Conservation (phyloP, 2,888 invertebrate species). For the Stramonita haemastoma region DNA sequence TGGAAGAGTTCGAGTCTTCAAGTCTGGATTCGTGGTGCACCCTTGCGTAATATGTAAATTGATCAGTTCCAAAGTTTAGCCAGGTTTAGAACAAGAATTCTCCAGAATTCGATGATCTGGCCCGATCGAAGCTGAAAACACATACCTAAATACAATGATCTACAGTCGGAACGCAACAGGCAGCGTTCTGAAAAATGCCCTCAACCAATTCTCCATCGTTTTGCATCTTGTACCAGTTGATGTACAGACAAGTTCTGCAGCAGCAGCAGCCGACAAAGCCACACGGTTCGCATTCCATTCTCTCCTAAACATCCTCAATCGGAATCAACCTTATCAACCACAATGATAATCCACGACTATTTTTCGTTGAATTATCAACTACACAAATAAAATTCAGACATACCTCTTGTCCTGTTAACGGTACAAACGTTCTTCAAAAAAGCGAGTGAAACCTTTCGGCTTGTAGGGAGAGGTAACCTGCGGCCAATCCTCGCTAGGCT, state of each 20-base stretch:
- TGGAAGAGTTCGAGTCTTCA: no score
- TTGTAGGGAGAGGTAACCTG: background rate
- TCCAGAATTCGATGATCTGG: no score
- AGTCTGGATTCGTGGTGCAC: no score
- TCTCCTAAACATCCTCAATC: background rate
- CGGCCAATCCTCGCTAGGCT: conserved; percentile 37
- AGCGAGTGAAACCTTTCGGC: background rate
- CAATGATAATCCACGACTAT: background rate
- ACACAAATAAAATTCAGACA: background rate
- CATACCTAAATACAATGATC: background rate
- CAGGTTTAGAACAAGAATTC: no score
- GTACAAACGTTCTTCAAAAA: background rate
- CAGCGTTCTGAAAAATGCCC: background rate
- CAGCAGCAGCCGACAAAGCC: conserved; percentile 13
- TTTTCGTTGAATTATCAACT: background rate
- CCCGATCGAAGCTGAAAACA: background rate
- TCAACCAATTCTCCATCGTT: conserved; percentile 4
- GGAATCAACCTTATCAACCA: background rate
- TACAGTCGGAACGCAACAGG: no score
- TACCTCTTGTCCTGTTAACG: background rate
- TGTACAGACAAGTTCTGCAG: background rate
- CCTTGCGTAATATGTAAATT: no score
- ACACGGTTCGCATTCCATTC: conserved; percentile 18
- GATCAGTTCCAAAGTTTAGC: no score
- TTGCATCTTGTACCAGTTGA: background rate